Conservation (phyloP, 2,113 vertebrate genomes). For the Amphiprion ocellaris region DNA sequence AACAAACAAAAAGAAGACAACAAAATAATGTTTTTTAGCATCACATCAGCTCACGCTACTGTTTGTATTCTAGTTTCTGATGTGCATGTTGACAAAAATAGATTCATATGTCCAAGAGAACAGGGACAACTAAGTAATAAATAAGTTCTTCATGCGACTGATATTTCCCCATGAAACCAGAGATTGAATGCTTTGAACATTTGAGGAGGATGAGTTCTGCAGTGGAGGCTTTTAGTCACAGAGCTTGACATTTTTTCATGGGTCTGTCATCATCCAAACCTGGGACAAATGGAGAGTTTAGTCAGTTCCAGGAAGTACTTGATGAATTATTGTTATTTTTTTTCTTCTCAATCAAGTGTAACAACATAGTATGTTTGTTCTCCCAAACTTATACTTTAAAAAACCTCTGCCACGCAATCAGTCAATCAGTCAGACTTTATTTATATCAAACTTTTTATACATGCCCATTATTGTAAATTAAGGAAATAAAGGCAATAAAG, state of each 20-base stretch:
- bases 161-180: constrained; percentile 43
- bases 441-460: too few species aligned
- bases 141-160: constrained; percentile 27
- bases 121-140: constrained; percentile 36
- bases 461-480: too few species aligned
- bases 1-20: not conserved
- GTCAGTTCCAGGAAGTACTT: not conserved
- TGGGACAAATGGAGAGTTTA: not conserved
- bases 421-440: too few species aligned
- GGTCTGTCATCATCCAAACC: constrained; percentile 26
- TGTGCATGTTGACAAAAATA: constrained; percentile 23
- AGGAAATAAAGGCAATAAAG: too few species aligned
- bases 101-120: constrained; percentile 1
- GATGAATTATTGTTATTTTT: not conserved
- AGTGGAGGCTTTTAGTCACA: constrained; percentile 35
- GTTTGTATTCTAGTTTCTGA: not conserved
- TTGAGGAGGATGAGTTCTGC: constrained; percentile 3
- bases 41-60: not conserved
- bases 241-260: constrained; percentile 30
- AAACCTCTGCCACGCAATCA: too few species aligned
- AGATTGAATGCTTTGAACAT: constrained; percentile 15
- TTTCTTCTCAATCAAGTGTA: not conserved
- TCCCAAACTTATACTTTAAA: too few species aligned
- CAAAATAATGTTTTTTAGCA: not conserved
- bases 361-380: not conserved